These are phyloP conservation scores for Lepidothrix coronata DNA, from an alignment of 2,113 vertebrate species.

Conservation along the genomic window DNA sequence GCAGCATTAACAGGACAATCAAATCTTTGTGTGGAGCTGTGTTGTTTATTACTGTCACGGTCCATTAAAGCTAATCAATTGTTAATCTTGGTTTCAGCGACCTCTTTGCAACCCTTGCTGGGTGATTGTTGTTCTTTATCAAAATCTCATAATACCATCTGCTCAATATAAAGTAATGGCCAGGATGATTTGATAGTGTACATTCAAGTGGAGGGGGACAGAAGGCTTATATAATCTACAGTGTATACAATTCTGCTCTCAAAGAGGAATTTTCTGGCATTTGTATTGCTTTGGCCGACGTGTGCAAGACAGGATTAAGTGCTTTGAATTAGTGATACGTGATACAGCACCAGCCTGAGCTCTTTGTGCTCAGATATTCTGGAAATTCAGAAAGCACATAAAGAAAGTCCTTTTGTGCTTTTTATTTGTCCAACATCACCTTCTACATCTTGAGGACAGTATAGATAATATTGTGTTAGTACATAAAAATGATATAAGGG, in stretches of 20 bases:
- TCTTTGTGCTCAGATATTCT: not conserved
- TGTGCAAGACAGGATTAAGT: not conserved
- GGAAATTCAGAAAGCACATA: not conserved
- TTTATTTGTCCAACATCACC: not conserved
- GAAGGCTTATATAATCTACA: not conserved
- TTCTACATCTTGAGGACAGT: not conserved
- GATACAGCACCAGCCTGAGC: not conserved
- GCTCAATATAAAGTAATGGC: constrained; percentile 60
- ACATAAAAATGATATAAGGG: constrained; percentile 28
- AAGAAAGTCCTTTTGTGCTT: not conserved
- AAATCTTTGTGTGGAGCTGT: constrained; percentile 65
- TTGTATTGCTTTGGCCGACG: not conserved
- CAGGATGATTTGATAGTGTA: constrained; percentile 15
- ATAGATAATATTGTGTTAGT: not conserved
- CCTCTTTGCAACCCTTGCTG: constrained; percentile 70
- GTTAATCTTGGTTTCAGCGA: constrained; percentile 77
- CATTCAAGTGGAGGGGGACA: not conserved
- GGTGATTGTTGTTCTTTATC: constrained; percentile 75
- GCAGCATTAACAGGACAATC: constrained; percentile 71
- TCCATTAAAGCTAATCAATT: constrained; percentile 86
- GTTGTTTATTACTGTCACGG: constrained; percentile 74
- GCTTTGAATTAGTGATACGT: not conserved
- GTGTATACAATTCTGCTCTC: not conserved
- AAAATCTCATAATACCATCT: constrained; percentile 70
- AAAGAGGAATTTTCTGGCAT: constrained; percentile 23